A percentile compares a stretch with the other conserved stretches of the same genome.
Evolutionary conservation across 2,888 invertebrate genomes (phyloP).

Genomic region (Dryocosmus kuriphilus): DNA sequence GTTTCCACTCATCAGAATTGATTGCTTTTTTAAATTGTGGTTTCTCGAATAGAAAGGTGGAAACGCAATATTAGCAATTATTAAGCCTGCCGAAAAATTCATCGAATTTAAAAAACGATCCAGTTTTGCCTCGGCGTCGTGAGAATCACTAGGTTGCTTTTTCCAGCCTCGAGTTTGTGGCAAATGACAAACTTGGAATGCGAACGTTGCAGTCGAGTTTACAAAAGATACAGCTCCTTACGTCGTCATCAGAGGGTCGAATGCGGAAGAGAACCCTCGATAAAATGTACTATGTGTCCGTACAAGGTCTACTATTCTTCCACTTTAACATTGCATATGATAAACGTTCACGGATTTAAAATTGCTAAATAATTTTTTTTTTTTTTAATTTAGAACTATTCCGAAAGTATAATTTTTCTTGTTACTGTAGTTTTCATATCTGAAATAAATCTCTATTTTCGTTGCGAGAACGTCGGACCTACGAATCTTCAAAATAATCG

Average conservation of each 20-base stretch:
- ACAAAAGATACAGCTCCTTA: constrained; percentile 53
- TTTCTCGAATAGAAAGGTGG: background rate
- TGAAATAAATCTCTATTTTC: background rate
- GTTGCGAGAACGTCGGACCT: background rate
- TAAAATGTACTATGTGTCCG: constrained; percentile 54
- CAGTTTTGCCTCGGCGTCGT: constrained; percentile 7
- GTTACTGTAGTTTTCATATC: background rate
- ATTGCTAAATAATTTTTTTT: constrained; percentile 44
- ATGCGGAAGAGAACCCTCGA: constrained; percentile 53
- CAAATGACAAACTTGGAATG: constrained; percentile 55
- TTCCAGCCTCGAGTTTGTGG: constrained; percentile 54
- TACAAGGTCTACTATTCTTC: constrained; percentile 59
- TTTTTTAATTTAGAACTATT: background rate
- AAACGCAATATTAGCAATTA: background rate
- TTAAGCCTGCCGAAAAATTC: background rate
- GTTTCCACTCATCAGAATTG: background rate
- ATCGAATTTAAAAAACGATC: background rate
- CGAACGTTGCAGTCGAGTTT: constrained; percentile 53
- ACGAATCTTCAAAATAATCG: background rate
- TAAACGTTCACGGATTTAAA: constrained; percentile 56
- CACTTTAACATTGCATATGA: constrained; percentile 55
- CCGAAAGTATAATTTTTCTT: background rate
- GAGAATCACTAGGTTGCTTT: constrained; percentile 44
- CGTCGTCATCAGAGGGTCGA: constrained; percentile 55
- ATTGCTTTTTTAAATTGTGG: background rate